Percentiles rank a stretch among this genome's conserved stretches.
Conservation (phyloP, 2,797 vertebrate genomes). For the Sebastes nivosus region DNA sequence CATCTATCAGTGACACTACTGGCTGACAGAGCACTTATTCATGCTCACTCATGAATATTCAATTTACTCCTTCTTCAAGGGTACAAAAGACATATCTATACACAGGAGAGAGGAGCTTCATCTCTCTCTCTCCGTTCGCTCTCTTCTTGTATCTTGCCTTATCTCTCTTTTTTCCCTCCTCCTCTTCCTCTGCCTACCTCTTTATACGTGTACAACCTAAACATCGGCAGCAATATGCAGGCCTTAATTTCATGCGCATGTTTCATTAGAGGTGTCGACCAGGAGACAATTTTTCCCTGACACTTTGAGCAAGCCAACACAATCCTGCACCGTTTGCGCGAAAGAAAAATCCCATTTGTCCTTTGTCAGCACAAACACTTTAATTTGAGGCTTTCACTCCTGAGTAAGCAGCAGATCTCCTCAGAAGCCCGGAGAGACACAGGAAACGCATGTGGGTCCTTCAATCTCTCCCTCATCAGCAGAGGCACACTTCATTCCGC, state of each 20-base stretch:
- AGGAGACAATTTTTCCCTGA: conserved; percentile 81
- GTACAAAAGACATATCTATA: conserved; percentile 77
- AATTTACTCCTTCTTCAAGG: conserved; percentile 84
- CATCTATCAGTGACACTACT: conserved; percentile 90
- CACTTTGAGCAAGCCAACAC: conserved; percentile 90
- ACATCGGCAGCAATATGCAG: conserved; percentile 67
- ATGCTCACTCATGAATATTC: conserved; percentile 90
- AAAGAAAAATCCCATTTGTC: conserved; percentile 90
- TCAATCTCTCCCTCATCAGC: conserved; percentile 80
- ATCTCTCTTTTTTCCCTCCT: background rate
- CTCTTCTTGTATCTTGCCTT: background rate
- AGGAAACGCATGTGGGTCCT: conserved; percentile 82
- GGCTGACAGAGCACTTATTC: conserved; percentile 91
- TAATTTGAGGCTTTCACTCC: conserved; percentile 96
- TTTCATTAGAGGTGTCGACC: conserved; percentile 90
- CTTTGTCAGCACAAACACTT: conserved; percentile 99
- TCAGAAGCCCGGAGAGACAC: conserved; percentile 82
- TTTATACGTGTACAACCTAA: conserved; percentile 59
- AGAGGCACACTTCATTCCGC: conserved; percentile 72
- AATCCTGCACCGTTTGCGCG: conserved; percentile 93
- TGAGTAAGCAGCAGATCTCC: conserved; percentile 93
- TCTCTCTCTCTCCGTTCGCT: conserved; percentile 50
- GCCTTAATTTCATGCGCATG: conserved; percentile 90
- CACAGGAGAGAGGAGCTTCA: conserved; percentile 65
- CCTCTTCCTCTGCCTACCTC: conserved; percentile 21